Evolutionary conservation across 2,888 invertebrate genomes (phyloP).

Genomic region (Ophion slaviceki): DNA sequence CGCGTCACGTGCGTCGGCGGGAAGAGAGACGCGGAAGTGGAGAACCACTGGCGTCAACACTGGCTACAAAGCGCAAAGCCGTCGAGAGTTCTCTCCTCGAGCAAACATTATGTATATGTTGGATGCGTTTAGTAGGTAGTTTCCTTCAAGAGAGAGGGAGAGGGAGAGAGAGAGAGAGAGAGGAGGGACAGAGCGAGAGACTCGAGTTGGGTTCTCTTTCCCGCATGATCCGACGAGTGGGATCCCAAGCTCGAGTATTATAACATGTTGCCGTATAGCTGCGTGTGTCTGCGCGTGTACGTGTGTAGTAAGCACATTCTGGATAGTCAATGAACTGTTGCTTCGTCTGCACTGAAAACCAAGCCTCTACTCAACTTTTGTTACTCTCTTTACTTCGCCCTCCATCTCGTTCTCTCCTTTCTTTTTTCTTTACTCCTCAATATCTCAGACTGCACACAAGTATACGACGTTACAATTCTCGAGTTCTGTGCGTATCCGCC

Average conservation of each 20-base stretch:
- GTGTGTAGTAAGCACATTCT: constrained; percentile 62
- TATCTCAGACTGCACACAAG: neutral
- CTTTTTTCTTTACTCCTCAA: constrained; percentile 28
- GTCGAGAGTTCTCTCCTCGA: constrained; percentile 49
- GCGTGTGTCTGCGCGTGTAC: constrained; percentile 16
- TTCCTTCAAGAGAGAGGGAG: constrained; percentile 23
- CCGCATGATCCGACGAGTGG: constrained; percentile 17
- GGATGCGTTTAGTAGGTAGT: constrained; percentile 50
- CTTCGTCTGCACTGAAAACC: constrained; percentile 48
- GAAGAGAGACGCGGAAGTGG: constrained; percentile 59
- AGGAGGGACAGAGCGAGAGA: neutral
- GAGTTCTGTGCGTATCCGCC: constrained; percentile 18
- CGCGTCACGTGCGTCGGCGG: constrained; percentile 27
- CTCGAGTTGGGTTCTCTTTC: constrained; percentile 28
- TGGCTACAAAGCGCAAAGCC: constrained; percentile 49
- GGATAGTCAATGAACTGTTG: constrained; percentile 70
- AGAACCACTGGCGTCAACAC: constrained; percentile 60
- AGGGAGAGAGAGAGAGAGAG: neutral
- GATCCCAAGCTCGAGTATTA: constrained; percentile 17
- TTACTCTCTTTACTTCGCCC: constrained; percentile 14
- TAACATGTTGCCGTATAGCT: constrained; percentile 22
- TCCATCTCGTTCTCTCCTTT: constrained; percentile 40
- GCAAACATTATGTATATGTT: constrained; percentile 55
- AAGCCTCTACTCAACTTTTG: constrained; percentile 38
- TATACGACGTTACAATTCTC: constrained; percentile 18